phyloP scores from a whole-genome alignment of 1,140 invertebrate genomes.

The Tigriopus japonicus region DNA sequence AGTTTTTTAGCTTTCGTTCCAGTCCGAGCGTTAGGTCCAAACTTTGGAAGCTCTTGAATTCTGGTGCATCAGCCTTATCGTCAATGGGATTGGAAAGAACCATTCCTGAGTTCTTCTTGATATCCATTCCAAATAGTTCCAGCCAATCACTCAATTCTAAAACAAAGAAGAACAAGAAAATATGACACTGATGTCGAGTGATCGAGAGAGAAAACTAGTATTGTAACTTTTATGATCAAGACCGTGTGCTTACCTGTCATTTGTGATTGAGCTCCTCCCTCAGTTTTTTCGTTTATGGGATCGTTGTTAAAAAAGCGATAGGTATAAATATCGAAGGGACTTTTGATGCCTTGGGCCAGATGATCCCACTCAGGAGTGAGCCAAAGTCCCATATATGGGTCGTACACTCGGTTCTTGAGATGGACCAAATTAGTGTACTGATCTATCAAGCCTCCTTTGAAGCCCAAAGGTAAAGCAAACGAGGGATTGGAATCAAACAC shows the following conservation, averaged over 20 bases:
- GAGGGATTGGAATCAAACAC: constrained; percentile 73
- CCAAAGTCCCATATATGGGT: constrained; percentile 80
- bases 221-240: too few species aligned
- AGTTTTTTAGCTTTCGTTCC: constrained; percentile 42
- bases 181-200: too few species aligned
- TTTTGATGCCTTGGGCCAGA: constrained; percentile 52
- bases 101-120: constrained; percentile 47
- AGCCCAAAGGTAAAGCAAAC: constrained; percentile 75
- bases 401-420: constrained; percentile 63
- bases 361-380: constrained; percentile 79
- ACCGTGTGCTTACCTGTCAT: too few species aligned
- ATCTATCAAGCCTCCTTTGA: constrained; percentile 71
- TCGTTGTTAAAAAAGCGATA: constrained; percentile 81
- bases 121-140: constrained; percentile 64
- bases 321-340: constrained; percentile 70
- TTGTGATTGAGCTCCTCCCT: too few species aligned
- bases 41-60: constrained; percentile 32
- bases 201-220: too few species aligned
- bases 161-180: constrained; percentile 19
- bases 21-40: constrained; percentile 42
- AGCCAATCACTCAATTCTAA: constrained; percentile 63
- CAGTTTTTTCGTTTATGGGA: constrained; percentile 45
- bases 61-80: constrained; percentile 13
- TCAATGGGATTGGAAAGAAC: constrained; percentile 42
- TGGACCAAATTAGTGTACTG: constrained; percentile 67